These are phyloP conservation scores for Oscheius sp. DNA, from an alignment of 2,888 invertebrate genomes.

Conservation along the genomic window DNA sequence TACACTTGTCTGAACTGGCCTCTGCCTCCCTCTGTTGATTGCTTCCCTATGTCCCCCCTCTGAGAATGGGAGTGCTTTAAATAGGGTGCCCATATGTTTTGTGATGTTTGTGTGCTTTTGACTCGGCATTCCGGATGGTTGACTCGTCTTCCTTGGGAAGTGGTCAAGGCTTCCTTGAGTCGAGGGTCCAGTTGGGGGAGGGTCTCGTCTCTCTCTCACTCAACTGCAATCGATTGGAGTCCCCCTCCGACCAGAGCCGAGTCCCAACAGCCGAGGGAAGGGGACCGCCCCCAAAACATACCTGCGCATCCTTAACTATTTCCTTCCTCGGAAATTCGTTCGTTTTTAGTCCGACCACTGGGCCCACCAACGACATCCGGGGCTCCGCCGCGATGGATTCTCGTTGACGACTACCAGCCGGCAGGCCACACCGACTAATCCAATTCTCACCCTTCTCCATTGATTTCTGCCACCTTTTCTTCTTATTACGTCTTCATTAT, in stretches of 20 bases:
- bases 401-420: not conserved
- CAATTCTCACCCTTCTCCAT: conserved; percentile 20
- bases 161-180: conserved; percentile 15
- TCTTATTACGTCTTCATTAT: conserved; percentile 19
- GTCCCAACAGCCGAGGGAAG: conserved; percentile 19
- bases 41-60: no score
- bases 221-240: conserved; percentile 33
- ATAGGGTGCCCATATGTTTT: no score
- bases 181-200: conserved; percentile 21
- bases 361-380: not conserved
- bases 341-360: not conserved
- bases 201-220: conserved; percentile 30
- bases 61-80: no score
- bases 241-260: conserved; percentile 21
- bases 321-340: conserved; percentile 6
- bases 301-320: conserved; percentile 36
- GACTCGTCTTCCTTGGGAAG: conserved; percentile 2
- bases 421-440: not conserved
- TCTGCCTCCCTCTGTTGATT: no score
- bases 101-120: not conserved
- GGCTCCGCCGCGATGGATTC: not conserved
- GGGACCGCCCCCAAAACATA: conserved; percentile 33
- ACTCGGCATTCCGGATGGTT: not conserved
- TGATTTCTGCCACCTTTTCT: conserved; percentile 28
- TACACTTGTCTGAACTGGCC: no score